Evolutionary conservation across 2,113 vertebrate species (phyloP).

Genomic region (Zosterops lateralis): DNA sequence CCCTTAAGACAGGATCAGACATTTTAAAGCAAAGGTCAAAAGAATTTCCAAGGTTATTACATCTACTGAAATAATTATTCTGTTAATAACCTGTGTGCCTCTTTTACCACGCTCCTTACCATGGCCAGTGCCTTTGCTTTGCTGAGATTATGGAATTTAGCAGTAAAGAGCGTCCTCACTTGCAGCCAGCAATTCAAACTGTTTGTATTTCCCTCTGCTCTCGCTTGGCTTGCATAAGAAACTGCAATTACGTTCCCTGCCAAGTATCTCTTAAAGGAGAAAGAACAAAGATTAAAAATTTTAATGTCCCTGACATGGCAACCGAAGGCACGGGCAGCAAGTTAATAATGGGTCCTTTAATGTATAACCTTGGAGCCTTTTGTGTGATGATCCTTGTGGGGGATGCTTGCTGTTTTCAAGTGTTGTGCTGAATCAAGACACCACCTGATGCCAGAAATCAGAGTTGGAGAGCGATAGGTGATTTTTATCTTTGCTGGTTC

Average conservation of each 20-base stretch:
- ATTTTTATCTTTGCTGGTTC: background rate
- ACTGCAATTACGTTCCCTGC: background rate
- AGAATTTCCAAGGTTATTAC: background rate
- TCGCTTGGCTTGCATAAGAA: background rate
- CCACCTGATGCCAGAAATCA: background rate
- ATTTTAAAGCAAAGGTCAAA: background rate
- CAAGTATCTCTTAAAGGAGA: background rate
- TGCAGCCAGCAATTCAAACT: background rate
- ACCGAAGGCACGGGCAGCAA: background rate
- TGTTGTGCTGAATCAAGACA: background rate
- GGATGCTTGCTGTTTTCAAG: background rate
- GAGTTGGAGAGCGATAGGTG: background rate
- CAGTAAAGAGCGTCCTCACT: fast-evolving
- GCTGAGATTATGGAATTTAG: background rate
- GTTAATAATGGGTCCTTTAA: background rate
- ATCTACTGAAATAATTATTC: background rate
- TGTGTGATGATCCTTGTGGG: background rate
- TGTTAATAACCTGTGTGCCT: background rate
- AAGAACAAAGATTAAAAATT: background rate
- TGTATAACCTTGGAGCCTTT: background rate
- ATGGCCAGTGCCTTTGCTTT: background rate
- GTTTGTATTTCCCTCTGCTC: background rate
- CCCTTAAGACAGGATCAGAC: background rate
- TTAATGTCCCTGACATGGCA: background rate
- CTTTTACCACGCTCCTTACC: background rate